Evolutionary conservation across 2,797 vertebrate genomes (phyloP).

Genomic region (Petrocephalus schoutedeni): DNA sequence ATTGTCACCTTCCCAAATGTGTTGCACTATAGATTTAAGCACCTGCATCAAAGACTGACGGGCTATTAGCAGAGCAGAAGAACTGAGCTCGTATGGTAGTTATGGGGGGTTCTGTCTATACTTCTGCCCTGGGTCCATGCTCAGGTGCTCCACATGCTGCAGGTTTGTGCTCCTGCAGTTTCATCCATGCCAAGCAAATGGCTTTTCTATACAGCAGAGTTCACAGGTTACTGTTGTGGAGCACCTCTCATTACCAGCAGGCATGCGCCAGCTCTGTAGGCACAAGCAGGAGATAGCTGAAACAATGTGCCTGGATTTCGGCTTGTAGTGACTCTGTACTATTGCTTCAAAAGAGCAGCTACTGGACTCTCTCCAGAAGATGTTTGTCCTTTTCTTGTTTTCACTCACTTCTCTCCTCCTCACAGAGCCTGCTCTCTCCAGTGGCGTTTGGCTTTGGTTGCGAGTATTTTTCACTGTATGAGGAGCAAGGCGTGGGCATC

Average conservation of each 20-base stretch:
- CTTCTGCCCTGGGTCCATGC: background rate
- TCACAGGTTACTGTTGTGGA: background rate
- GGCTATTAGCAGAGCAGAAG: background rate
- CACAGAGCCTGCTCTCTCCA: constrained; percentile 80
- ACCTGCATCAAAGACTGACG: background rate
- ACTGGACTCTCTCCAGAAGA: background rate
- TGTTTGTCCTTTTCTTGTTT: background rate
- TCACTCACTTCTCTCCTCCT: fast-evolving
- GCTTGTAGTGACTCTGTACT: background rate
- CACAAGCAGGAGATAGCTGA: background rate
- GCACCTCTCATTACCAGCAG: background rate
- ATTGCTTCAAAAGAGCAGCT: background rate
- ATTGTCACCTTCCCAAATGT: background rate
- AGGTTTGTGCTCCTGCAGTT: background rate
- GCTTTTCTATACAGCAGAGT: background rate
- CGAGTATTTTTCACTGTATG: constrained; percentile 81
- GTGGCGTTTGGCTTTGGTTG: constrained; percentile 91
- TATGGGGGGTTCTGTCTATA: background rate
- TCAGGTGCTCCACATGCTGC: background rate
- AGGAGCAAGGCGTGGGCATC: constrained; percentile 82
- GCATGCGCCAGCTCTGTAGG: background rate
- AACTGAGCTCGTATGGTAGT: background rate
- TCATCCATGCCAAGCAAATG: background rate
- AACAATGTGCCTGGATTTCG: background rate
- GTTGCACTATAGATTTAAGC: background rate